Base-by-base conservation (phyloP, 2,888 invertebrate genomes). In the Idaea dimidiata region DNA sequence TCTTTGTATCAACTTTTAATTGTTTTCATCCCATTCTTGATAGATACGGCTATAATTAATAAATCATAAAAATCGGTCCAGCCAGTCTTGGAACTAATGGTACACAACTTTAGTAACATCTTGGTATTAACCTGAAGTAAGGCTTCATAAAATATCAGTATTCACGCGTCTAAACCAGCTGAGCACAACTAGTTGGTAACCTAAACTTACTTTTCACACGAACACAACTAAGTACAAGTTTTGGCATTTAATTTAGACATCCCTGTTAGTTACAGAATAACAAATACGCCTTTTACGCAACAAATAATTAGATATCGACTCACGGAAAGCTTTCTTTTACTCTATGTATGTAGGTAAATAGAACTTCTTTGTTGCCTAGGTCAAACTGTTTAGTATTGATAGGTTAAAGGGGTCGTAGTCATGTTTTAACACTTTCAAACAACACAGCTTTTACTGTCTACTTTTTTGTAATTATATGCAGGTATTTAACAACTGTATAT, bases 291-390 rank as follows among this genome's bases (percentile, higher is more conserved):
- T 56, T 56, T 56, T 56, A 18, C 18, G 18, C 18, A 56, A 56
- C 56, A 10, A 17, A 5, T 18, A 18, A 17, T 56, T 56, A 56
- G 56, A 16, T 18, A 17, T 2, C 18, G 18, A 18, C 16, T 56
- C 56, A 56, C 56, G 56, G 18, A 17, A 18, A 56, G 56, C 56
- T 56, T 56, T 56, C 56, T 56, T 56, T 56, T 56, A 8, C 56
- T 18, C 18, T 17, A 56, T 17, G 24, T 24, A 24, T 24, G 56
- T 56, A 56, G 56, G 56, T 56, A 56, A 56, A 56, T 56, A 56
- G 56, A 18, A 14, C 18, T 56, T 16, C 56, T 43, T 43, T 43
- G 43, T 4, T 43, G 43, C 43, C 43, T 43, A 43, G 43, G 8
- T 43, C 43, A 43, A 43, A 8, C 43, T 43, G 43, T 43, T 43